A percentile compares a stretch with the other conserved stretches of the same genome.
These are phyloP conservation scores for Oncopodura yosiiana DNA, from an alignment of 1,140 invertebrate species.

Conservation along the genomic window DNA sequence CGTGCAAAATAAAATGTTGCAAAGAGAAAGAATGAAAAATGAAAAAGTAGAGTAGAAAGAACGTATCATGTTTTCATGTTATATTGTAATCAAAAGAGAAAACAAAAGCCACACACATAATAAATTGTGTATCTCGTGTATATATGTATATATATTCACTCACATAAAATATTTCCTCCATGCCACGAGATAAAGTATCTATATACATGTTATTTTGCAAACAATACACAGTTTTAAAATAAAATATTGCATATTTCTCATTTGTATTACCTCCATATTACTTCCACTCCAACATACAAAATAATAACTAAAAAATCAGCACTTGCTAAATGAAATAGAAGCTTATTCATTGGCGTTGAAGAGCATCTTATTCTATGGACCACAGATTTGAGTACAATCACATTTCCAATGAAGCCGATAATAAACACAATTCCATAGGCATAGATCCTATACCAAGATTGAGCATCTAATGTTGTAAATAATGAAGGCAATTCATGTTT, in stretches of 20 bases:
- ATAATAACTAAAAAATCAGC: constrained; percentile 70
- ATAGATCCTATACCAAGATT: constrained; percentile 41
- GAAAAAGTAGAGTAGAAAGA: too few species aligned
- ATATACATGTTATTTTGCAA: too few species aligned
- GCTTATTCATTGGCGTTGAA: constrained; percentile 60
- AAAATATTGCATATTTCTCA: too few species aligned
- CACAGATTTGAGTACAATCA: constrained; percentile 61
- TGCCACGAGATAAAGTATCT: constrained; percentile 65
- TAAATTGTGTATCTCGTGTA: too few species aligned
- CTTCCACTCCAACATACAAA: constrained; percentile 65
- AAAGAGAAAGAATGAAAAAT: too few species aligned
- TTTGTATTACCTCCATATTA: constrained; percentile 66
- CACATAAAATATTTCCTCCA: constrained; percentile 63
- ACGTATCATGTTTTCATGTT: too few species aligned
- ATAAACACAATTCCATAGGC: constrained; percentile 55
- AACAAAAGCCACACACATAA: too few species aligned
- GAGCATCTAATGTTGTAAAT: constrained; percentile 36
- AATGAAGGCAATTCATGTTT: neutral
- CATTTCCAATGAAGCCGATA: constrained; percentile 58
- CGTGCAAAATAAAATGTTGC: too few species aligned
- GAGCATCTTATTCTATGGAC: constrained; percentile 51
- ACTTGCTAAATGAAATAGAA: constrained; percentile 64
- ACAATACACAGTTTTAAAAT: too few species aligned
- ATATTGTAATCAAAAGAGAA: too few species aligned
- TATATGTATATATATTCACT: constrained; percentile 42